Evolutionary conservation across 2,113 vertebrate species (phyloP), one percentile per base, ranked within the genome.

Genomic region (Micronisus gabar): DNA sequence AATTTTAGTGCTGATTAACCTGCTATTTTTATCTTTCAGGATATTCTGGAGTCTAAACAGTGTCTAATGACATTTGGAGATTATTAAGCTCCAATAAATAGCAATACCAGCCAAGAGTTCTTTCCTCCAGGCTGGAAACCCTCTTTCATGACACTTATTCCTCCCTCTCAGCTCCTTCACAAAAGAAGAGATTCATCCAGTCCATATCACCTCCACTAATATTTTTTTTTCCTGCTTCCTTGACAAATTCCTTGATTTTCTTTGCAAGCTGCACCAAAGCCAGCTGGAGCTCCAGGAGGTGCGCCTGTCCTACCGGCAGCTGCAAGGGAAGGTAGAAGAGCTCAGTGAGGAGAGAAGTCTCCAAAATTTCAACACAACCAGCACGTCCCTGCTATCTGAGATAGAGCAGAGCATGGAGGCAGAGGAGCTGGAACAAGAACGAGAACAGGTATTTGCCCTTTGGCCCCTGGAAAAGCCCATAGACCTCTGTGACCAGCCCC

Each of bases 341-440:
- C 98, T 99, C 96, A 98, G 97, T 0, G 99, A 99, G 70, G 99
- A 99, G 95, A 98, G 98, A 95, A 99, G 99, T 93, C 98, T 99
- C 53, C 99, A 99, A 55, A 98, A 98, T 86, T 98, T 99, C 50
- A 98, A 98, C 13, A 98, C 99, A 29, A 98, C 99, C 97, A 99
- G 98, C 27, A 98, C 98, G 2, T 99, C 99, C 63, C 98, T 99
- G 78, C 98, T 99, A 88, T 99, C 99, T 19, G 99, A 99, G 98
- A 99, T 99, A 13, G 99, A 99, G 71, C 99, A 99, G 97, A 99
- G 99, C 97, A 99, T 99, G 99, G 99, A 99, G 96, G 99, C 99
- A 26, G 99, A 99, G 97, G 99, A 99, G 96, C 98, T 99, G 95
- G 99, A 99, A 97, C 99, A 99, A 93, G 99, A 99, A 96, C 96